Evolutionary conservation across 2,888 invertebrate genomes (phyloP).

Genomic region (Oligia latruncula): DNA sequence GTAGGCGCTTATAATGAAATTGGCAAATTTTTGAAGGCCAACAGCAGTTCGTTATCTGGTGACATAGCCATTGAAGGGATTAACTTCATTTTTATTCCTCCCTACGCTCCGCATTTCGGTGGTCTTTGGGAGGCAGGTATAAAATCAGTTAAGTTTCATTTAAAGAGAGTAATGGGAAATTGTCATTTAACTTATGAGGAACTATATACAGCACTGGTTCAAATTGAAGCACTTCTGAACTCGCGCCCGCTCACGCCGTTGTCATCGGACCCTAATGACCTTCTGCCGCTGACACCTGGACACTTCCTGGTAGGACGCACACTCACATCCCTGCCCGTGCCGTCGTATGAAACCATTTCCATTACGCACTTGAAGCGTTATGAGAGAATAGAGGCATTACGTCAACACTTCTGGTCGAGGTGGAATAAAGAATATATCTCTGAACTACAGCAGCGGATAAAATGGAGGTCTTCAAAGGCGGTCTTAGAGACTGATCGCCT

Average conservation of each 20-base stretch:
- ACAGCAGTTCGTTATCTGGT: constrained; percentile 7
- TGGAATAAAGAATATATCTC: too few relatives aligned
- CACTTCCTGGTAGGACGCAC: not conserved
- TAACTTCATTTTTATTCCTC: constrained; percentile 15
- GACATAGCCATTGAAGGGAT: constrained; percentile 12
- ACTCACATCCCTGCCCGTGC: too few relatives aligned
- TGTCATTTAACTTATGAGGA: too few relatives aligned
- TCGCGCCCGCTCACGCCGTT: constrained; percentile 8
- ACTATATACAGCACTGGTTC: not conserved
- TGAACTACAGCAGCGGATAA: not conserved
- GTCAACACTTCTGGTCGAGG: too few relatives aligned
- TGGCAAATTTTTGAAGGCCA: constrained; percentile 28
- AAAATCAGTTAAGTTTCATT: constrained; percentile 2
- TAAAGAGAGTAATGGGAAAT: constrained; percentile 12
- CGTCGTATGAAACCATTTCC: too few relatives aligned
- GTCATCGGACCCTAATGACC: constrained; percentile 5
- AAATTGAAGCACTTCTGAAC: not conserved
- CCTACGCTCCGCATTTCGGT: constrained; percentile 10
- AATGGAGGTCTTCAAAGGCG: constrained; percentile 4
- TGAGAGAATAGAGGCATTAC: too few relatives aligned
- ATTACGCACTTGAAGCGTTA: too few relatives aligned
- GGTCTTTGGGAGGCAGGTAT: not conserved
- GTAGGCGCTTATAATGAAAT: constrained; percentile 60
- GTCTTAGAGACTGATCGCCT: not conserved
- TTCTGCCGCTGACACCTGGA: too few relatives aligned